Evolutionary conservation across 2,113 vertebrate genomes (phyloP).

Genomic region (Lycaon pictus): DNA sequence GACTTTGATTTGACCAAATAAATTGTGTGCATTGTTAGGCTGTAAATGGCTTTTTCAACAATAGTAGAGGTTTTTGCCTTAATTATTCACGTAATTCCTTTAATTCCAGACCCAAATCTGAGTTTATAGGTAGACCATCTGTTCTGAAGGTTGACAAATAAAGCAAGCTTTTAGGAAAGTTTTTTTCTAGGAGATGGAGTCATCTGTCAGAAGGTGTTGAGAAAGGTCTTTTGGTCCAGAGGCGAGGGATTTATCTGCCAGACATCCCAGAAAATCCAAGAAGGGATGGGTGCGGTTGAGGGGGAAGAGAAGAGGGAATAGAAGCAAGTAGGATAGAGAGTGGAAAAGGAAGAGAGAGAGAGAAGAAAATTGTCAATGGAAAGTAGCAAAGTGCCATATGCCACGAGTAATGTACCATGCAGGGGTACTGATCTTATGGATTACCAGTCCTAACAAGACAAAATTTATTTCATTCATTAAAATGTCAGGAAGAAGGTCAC

Average conservation of each 20-base stretch:
- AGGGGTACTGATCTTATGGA: not conserved
- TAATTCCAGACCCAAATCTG: slow-evolving; percentile 8
- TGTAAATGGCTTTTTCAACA: slow-evolving; percentile 10
- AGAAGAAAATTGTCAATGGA: not conserved
- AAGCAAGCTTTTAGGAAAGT: slow-evolving; percentile 26
- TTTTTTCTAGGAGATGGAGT: slow-evolving; percentile 13
- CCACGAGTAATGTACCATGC: not conserved
- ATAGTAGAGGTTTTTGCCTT: not conserved
- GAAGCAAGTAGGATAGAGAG: not conserved
- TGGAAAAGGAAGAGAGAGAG: not conserved
- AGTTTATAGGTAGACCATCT: slow-evolving; percentile 14
- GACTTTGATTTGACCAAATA: slow-evolving; percentile 37
- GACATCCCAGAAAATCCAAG: not conserved
- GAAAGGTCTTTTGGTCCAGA: not conserved
- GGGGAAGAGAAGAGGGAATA: not conserved
- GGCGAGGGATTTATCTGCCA: slow-evolving; percentile 9
- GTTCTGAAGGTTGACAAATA: slow-evolving; percentile 3
- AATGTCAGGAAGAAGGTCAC: not conserved
- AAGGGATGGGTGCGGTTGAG: not conserved
- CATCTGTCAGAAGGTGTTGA: not conserved
- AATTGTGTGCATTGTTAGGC: not conserved
- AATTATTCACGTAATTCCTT: slow-evolving; percentile 28
- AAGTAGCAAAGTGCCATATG: not conserved
- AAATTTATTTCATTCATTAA: slow-evolving; percentile 21
- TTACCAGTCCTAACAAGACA: not conserved